These are phyloP conservation scores for Drosophila sp. DNA, from an alignment of 1,140 invertebrate genomes.

Conservation along the genomic window DNA sequence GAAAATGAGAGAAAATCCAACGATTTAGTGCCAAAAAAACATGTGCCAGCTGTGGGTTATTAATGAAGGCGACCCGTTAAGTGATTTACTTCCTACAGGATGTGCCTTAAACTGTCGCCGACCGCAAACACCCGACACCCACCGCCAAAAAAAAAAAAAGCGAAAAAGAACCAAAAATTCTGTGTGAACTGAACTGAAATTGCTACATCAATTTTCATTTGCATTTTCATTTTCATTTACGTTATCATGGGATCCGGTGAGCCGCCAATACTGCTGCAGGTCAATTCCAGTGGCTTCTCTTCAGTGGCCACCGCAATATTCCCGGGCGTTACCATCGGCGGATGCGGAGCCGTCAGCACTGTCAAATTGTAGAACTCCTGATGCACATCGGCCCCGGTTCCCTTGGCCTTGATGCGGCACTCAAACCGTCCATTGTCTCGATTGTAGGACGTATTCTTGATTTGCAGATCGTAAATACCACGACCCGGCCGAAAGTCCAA, in stretches of 20 bases:
- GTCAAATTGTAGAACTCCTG: conserved; percentile 92
- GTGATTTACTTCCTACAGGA: conserved; percentile 73
- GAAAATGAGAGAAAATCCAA: conserved; percentile 27
- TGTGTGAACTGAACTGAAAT: conserved; percentile 5
- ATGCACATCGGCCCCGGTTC: conserved; percentile 92
- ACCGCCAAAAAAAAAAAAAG: conserved; percentile 15
- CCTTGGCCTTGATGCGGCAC: conserved; percentile 93
- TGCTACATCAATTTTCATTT: conserved; percentile 41
- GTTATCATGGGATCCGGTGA: conserved; percentile 93
- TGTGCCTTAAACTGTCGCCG: conserved; percentile 57
- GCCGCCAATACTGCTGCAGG: conserved; percentile 92
- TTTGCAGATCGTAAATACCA: conserved; percentile 94
- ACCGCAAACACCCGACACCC: conserved; percentile 21
- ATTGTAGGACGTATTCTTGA: conserved; percentile 93
- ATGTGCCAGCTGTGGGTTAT: conserved; percentile 63
- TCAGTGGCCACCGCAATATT: conserved; percentile 90
- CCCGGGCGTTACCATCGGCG: conserved; percentile 89
- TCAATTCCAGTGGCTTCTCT: conserved; percentile 89
- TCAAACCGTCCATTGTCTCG: conserved; percentile 96
- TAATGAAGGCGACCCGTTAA: conserved; percentile 77
- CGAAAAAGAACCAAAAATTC: conserved; percentile 20
- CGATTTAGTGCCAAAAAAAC: conserved; percentile 72
- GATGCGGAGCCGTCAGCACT: conserved; percentile 92
- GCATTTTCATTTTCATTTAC: conserved; percentile 83
- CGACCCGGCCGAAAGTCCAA: conserved; percentile 89